phyloP scores from a whole-genome alignment of 2,113 vertebrate species.

The Trogon surrucura region DNA sequence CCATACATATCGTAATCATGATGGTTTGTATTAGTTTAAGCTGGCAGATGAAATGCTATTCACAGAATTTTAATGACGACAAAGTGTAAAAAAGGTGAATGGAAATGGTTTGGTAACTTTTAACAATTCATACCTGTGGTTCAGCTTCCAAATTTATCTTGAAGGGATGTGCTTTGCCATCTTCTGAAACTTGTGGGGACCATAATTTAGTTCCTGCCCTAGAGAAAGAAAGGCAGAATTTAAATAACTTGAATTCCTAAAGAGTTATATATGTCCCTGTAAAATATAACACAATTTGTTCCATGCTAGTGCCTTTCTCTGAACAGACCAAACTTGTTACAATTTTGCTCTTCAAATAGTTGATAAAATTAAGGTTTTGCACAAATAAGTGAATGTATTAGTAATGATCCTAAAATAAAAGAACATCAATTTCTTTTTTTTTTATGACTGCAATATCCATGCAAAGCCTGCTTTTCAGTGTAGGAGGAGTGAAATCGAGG shows the following conservation, averaged over 20 bases:
- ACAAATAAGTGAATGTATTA: not conserved
- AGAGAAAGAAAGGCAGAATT: not conserved
- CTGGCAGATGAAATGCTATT: not conserved
- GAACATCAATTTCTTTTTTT: not conserved
- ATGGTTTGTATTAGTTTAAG: not conserved
- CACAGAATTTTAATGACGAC: not conserved
- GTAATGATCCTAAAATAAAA: not conserved
- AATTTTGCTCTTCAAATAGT: not conserved
- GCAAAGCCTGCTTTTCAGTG: not conserved
- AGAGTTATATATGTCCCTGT: not conserved
- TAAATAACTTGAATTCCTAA: not conserved
- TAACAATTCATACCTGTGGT: slow-evolving; percentile 83
- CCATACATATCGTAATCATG: not conserved
- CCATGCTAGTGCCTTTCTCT: not conserved
- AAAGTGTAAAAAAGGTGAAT: not conserved
- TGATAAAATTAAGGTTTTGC: not conserved
- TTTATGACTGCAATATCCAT: not conserved
- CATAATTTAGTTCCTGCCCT: slow-evolving; percentile 90
- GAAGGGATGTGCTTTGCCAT: slow-evolving; percentile 85
- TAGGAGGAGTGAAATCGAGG: not conserved
- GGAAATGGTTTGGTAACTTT: not conserved
- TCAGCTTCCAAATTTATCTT: slow-evolving; percentile 93
- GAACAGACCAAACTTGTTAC: not conserved
- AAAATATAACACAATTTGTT: not conserved
- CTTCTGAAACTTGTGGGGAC: slow-evolving; percentile 88